Base-by-base conservation (phyloP, 2,888 invertebrate genomes). In the Orthosia gracilis region DNA sequence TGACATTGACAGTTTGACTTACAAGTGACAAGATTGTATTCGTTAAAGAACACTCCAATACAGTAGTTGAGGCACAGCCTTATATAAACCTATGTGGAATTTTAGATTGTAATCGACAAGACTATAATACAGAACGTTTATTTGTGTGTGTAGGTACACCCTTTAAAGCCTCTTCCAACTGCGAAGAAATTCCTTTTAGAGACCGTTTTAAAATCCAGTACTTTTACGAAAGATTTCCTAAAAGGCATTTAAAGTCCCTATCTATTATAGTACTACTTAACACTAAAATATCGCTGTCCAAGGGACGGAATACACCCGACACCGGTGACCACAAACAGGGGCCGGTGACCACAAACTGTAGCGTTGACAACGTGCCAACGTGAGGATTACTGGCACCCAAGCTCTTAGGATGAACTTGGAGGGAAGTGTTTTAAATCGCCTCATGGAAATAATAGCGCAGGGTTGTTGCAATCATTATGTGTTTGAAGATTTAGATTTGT, bases 301-400 rank as follows among this genome's bases (percentile, higher is more conserved):
- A 75, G 68, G 58, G 65, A 45, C 64, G 47, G 57, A 49, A 57
- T 15, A 55, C 26, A 69, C 61, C 59, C 62, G 54, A 71, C 70
- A 74, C 85, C 68, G 66, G 65, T 18, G 66, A 84, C 81, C 81
- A 61, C 81, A 71, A 75, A 75, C 85, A 69, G 81, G 66, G 75
- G 61, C 61, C 84, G 50, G 66, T 80, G 69, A 69, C 81, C 81
- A 59, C 81, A 71, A 50, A 84, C 57, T 69, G 70, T 58, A 68
- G 58, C 68, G 85, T 84, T 82, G 81, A 84, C 85, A 82, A 52
- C 71, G 70, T 81, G 81, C 81, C 76, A 84, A 84, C 81, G 58
- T 52, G 57, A 52, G 84, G 68, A 81, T 84, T 84, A 84, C 68
- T 12, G 47, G 31, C 69, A 55, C 61, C 73, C 57, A 13, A 74